Conservation (phyloP, 1,140 invertebrate species). For the Diorhabda sublineata region DNA sequence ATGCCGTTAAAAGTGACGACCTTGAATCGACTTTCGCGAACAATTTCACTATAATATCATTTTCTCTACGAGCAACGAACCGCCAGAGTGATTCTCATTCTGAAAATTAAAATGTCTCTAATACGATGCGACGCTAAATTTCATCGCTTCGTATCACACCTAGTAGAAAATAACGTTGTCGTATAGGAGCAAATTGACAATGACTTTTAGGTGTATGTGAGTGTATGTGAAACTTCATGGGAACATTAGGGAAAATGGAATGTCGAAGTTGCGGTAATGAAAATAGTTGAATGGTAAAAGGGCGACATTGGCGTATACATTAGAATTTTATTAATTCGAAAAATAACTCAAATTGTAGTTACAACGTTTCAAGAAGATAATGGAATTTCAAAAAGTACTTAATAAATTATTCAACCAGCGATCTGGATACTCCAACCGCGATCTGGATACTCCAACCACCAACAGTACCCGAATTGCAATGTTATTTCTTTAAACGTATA, state of each 20-base stretch:
- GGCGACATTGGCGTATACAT: background rate
- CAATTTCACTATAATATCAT: background rate
- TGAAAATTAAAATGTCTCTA: background rate
- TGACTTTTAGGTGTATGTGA: background rate
- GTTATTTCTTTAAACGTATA: no score
- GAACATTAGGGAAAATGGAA: background rate
- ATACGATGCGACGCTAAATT: background rate
- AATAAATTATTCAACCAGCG: no score
- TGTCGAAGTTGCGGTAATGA: background rate
- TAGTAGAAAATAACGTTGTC: slow-evolving; percentile 2
- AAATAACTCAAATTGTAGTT: no score
- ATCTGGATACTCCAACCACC: no score
- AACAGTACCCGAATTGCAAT: no score
- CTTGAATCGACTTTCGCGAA: background rate
- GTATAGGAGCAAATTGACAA: background rate
- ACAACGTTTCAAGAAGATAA: no score
- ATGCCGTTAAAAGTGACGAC: background rate
- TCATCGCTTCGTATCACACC: background rate
- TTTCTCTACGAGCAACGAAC: background rate
- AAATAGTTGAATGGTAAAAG: background rate
- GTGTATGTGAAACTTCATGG: background rate
- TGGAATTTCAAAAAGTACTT: no score
- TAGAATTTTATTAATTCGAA: no score
- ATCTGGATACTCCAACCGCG: no score
- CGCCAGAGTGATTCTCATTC: background rate